Conservation (phyloP, 2,113 vertebrate genomes). For the Erinaceus europaeus region DNA sequence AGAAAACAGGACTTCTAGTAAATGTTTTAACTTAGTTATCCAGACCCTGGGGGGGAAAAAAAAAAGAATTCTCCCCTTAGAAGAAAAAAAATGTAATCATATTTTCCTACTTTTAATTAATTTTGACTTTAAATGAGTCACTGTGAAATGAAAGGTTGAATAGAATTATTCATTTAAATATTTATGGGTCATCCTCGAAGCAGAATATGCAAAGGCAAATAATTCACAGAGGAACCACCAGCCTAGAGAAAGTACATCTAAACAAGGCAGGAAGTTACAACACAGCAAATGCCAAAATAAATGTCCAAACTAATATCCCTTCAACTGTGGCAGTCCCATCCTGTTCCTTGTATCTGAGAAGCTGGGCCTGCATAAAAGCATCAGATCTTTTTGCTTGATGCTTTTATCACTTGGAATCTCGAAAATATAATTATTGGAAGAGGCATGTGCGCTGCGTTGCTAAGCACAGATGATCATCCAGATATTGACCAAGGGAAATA, state of each 20-base stretch:
- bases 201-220: slow-evolving; percentile 12
- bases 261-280: not conserved
- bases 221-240: slow-evolving; percentile 12
- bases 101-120: slow-evolving; percentile 34
- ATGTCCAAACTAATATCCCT: not conserved
- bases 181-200: slow-evolving; percentile 17
- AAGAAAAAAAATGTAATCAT: not conserved
- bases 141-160: slow-evolving; percentile 23
- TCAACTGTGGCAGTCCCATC: not conserved
- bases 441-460: not conserved
- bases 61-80: slow-evolving; percentile 1
- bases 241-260: not conserved
- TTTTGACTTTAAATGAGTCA: slow-evolving; percentile 52
- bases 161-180: slow-evolving; percentile 40
- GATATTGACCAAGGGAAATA: not conserved
- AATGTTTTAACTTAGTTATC: not conserved
- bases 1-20: not conserved
- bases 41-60: not conserved
- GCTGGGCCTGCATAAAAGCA: not conserved
- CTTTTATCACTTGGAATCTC: slow-evolving; percentile 17
- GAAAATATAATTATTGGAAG: slow-evolving; percentile 37
- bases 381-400: slow-evolving; percentile 36
- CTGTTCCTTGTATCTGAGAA: slow-evolving; percentile 5
- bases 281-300: not conserved
- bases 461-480: not conserved